Evolutionary conservation across 2,888 invertebrate genomes (phyloP).

Genomic region (Platypus cylindrus): DNA sequence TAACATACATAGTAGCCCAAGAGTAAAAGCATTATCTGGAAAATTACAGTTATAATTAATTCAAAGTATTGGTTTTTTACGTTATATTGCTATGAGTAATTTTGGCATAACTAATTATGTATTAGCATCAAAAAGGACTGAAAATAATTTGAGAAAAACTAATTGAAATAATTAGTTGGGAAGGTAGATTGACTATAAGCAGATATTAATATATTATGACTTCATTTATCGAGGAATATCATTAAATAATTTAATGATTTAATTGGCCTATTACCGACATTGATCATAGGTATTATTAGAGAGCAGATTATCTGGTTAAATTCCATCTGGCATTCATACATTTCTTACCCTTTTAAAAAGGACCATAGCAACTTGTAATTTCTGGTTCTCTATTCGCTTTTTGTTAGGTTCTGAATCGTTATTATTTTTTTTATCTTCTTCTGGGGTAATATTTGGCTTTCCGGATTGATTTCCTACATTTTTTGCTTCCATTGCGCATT

Average conservation of each 20-base stretch:
- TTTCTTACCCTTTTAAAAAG: constrained; percentile 9
- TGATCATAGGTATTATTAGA: too few species aligned
- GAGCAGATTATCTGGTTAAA: too few species aligned
- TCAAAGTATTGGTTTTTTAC: too few species aligned
- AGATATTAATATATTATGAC: too few species aligned
- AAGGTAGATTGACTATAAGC: too few species aligned
- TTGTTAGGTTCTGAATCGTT: not conserved
- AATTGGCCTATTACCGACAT: too few species aligned
- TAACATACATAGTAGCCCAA: constrained; percentile 23
- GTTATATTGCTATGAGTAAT: not conserved
- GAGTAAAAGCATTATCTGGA: constrained; percentile 20
- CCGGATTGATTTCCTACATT: too few species aligned
- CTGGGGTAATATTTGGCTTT: not conserved
- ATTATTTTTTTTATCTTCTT: not conserved
- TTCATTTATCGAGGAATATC: too few species aligned
- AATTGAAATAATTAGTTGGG: not conserved
- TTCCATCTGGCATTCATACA: too few species aligned
- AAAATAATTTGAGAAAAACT: constrained; percentile 1
- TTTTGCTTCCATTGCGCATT: too few species aligned
- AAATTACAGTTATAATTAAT: too few species aligned
- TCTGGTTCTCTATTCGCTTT: constrained; percentile 7
- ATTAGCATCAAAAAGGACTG: not conserved
- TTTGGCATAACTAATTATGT: not conserved
- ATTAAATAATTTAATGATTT: too few species aligned
- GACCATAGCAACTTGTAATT: constrained; percentile 5